Conservation (phyloP, 2,888 invertebrate species). For the Agrilus biguttatus region DNA sequence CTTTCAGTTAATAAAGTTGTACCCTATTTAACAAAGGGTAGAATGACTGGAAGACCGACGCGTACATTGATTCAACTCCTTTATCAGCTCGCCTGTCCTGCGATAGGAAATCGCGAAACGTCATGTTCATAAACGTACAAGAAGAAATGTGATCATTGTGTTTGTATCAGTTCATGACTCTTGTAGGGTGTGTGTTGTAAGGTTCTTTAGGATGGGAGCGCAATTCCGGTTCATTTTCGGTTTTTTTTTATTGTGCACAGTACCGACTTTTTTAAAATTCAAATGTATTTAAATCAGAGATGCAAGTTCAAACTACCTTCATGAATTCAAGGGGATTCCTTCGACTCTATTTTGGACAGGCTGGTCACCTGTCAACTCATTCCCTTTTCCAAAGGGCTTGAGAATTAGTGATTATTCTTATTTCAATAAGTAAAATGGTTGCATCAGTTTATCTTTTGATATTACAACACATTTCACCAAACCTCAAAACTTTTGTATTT, state of each 20-base stretch:
- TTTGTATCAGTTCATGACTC: conserved; percentile 1
- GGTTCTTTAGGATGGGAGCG: conserved; percentile 1
- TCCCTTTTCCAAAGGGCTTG: too few species aligned
- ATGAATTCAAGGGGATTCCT: conserved; percentile 11
- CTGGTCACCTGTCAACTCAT: conserved; percentile 19
- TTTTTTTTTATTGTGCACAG: conserved; percentile 1
- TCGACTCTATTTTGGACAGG: conserved; percentile 14
- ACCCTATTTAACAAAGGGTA: conserved; percentile 37
- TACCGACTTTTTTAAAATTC: conserved; percentile 8
- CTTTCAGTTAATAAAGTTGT: conserved; percentile 12
- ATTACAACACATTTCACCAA: too few species aligned
- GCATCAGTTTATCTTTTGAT: too few species aligned
- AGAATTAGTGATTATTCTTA: too few species aligned
- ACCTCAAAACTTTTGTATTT: too few species aligned
- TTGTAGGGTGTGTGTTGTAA: conserved; percentile 1
- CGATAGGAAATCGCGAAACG: conserved; percentile 19
- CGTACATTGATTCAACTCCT: conserved; percentile 34
- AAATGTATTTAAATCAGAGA: conserved; percentile 8
- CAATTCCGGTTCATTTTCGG: conserved; percentile 3
- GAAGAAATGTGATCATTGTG: conserved; percentile 3
- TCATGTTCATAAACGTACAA: conserved; percentile 11
- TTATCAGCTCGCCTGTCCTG: conserved; percentile 29
- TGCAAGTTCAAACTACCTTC: conserved; percentile 7
- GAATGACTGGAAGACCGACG: conserved; percentile 37
- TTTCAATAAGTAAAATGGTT: too few species aligned